These are phyloP conservation scores for Pseudomugil tenellus DNA, from an alignment of 2,797 vertebrate genomes.

Conservation along the genomic window DNA sequence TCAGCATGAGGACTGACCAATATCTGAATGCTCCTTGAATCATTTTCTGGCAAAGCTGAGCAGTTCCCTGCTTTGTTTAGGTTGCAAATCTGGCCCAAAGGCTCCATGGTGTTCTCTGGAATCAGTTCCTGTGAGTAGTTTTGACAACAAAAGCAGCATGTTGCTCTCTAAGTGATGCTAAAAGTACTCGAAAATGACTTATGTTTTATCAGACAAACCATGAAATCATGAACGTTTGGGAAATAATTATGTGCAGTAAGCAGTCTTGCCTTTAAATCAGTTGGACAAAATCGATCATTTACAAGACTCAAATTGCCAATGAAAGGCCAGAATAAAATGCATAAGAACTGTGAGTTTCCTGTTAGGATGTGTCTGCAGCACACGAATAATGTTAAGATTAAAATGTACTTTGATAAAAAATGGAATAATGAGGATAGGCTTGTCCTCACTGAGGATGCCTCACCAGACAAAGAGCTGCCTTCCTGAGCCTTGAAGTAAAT, in stretches of 20 bases:
- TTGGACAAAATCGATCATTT: constrained; percentile 48
- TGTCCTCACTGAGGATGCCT: constrained; percentile 71
- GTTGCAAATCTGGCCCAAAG: constrained; percentile 34
- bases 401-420: constrained; percentile 82
- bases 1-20: constrained; percentile 44
- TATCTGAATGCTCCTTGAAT: constrained; percentile 41
- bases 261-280: constrained; percentile 28
- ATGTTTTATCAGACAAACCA: constrained; percentile 15
- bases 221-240: constrained; percentile 36
- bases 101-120: constrained; percentile 25
- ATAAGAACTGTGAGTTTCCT: constrained; percentile 64
- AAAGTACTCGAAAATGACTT: constrained; percentile 26
- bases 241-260: constrained; percentile 51
- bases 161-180: constrained; percentile 9
- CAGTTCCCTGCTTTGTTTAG: constrained; percentile 51
- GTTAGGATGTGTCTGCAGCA: constrained; percentile 64
- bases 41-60: constrained; percentile 32
- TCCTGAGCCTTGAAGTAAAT: constrained; percentile 77
- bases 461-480: constrained; percentile 60
- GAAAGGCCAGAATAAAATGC: constrained; percentile 52
- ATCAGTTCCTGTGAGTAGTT: neutral
- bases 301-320: constrained; percentile 51
- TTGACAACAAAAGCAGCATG: neutral
- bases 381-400: constrained; percentile 73
- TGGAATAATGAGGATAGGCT: constrained; percentile 76